Evolutionary conservation across 2,113 vertebrate species (phyloP), one percentile per base, ranked within the genome.

Genomic region (Himantopus leucocephalus): DNA sequence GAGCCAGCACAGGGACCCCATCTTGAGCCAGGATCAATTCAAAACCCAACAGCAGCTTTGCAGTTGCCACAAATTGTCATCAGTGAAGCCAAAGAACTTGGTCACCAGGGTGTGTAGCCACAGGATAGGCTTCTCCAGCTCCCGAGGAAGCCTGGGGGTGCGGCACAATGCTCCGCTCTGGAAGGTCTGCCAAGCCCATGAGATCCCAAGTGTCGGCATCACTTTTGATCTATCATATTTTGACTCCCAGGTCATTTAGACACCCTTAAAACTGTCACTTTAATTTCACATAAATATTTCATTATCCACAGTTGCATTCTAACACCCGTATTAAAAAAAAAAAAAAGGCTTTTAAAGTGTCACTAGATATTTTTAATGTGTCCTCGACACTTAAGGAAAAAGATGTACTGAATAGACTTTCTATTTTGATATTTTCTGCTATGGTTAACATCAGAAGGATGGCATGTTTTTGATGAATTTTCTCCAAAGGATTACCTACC

Each of bases 401-500:
- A 48, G 12, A 52, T 59, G 17, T 48, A 84, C 52, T 56, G 27
- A 67, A 39, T 43, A 92, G 63, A 59, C 37, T 74, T 94, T 39
- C 85, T 93, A 50, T 85, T 93, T 93, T 86, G 27, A 52, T 72
- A 64, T 55, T 78, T 88, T 94, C 52, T 89, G 68, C 64, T 80
- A 34, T 32, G 30, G 52, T 71, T 97, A 88, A 77, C 88, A 86
- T 84, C 60, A 92, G 79, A 93, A 88, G 43, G 68, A 81, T 78
- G 56, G 41, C 12, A 45, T 68, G 52, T 14, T 96, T 94, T 64
- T 91, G 64, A 84, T 82, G n/a, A 96, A 41, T 94, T 86, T 92
- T 81, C 66, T 76, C 88, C 45, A 81, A 89, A 96, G 39, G 26
- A 87, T 92, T 94, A 85, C 72, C 48, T 94, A 86, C 64, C 83